These are phyloP conservation scores for Pogonognathellus flavescens DNA, from an alignment of 1,140 invertebrate species.

Conservation along the genomic window DNA sequence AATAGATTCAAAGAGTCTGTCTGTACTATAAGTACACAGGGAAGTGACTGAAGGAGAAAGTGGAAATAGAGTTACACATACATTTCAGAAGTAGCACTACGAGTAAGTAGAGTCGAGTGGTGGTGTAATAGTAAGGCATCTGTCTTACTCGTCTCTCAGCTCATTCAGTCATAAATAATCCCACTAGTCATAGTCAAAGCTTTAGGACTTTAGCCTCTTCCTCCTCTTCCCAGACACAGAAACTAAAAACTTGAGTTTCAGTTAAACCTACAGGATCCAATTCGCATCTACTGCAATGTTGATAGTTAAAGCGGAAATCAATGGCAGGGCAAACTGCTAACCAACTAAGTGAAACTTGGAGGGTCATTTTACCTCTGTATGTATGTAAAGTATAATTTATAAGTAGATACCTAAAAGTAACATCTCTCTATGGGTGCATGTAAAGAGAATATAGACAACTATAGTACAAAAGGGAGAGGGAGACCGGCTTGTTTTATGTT, in stretches of 20 bases:
- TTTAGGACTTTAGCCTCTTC: constrained; percentile 35
- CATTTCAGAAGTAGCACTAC: not conserved
- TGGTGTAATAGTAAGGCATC: constrained; percentile 12
- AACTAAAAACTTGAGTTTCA: not conserved
- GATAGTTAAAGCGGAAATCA: constrained; percentile 38
- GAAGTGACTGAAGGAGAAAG: not conserved
- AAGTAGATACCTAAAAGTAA: no score
- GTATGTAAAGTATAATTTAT: no score
- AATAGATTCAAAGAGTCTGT: not conserved
- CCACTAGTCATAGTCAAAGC: constrained; percentile 42
- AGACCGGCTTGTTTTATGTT: not conserved
- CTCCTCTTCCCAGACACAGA: not conserved
- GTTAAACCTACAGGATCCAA: constrained; percentile 21
- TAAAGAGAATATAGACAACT: not conserved
- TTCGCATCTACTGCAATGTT: not conserved
- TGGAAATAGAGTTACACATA: not conserved
- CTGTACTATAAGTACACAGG: not conserved
- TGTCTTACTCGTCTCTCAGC: constrained; percentile 41
- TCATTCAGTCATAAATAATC: constrained; percentile 47
- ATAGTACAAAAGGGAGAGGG: not conserved
- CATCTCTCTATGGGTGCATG: no score
- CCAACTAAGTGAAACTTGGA: not conserved
- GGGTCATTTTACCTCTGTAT: no score
- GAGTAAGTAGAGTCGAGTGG: not conserved
- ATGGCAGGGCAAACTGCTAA: constrained; percentile 6